Conservation (phyloP, 37 sponge, comb jelly and placozoan genomes). For the Theonella swinhoei region DNA sequence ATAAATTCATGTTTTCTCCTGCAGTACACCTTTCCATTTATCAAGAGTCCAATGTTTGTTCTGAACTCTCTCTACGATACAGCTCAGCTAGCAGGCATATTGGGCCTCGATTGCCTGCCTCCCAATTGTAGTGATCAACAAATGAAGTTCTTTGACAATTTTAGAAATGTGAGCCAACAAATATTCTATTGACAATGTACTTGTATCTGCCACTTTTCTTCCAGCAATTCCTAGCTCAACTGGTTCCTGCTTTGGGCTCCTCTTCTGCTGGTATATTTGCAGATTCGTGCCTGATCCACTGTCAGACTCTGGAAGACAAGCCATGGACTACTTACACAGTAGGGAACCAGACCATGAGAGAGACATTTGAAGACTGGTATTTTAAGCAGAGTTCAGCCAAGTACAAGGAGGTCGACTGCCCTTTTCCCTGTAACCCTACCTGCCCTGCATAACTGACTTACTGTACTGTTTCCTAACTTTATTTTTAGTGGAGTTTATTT, state of each 20-base stretch:
- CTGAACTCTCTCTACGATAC: slow-evolving; percentile 79
- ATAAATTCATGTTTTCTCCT: neutral
- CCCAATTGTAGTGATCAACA: slow-evolving; percentile 58
- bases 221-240: slow-evolving; percentile 42
- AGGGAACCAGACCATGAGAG: slow-evolving; percentile 21
- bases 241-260: slow-evolving; percentile 23
- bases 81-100: slow-evolving; percentile 63
- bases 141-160: slow-evolving; percentile 54
- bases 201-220: neutral
- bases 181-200: neutral
- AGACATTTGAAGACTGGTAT: slow-evolving; percentile 81
- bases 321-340: slow-evolving; percentile 62
- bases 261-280: slow-evolving; percentile 53
- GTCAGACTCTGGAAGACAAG: slow-evolving; percentile 63
- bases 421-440: slow-evolving; percentile 62
- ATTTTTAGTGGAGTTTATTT: too few relatives aligned
- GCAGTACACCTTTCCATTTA: slow-evolving; percentile 76
- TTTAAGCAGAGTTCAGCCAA: neutral
- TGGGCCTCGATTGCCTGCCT: slow-evolving; percentile 56
- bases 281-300: slow-evolving; percentile 79
- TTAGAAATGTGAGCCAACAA: slow-evolving; percentile 34
- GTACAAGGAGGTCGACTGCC: slow-evolving; percentile 4
- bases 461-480: too few relatives aligned
- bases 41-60: slow-evolving; percentile 73
- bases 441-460: slow-evolving; percentile 50